A percentile compares a stretch with the other conserved stretches of the same genome.
Conservation (phyloP, 2,113 vertebrate genomes). For the Gasterosteus aculeatus region DNA sequence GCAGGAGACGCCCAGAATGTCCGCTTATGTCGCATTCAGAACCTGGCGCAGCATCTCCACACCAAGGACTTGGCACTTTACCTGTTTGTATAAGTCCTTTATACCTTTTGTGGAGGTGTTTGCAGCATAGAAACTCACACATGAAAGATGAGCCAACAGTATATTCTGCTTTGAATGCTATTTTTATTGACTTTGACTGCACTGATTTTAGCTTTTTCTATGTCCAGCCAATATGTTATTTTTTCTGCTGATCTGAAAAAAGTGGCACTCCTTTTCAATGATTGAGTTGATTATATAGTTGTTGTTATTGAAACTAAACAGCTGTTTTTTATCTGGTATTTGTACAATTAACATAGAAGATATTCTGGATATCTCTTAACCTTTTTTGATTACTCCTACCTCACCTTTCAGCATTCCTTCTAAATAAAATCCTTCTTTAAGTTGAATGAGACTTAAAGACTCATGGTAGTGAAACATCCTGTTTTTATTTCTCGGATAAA, state of each 20-base stretch:
- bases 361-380: slow-evolving; percentile 27
- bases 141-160: not conserved
- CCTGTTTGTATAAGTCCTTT: slow-evolving; percentile 72
- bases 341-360: not conserved
- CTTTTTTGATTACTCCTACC: slow-evolving; percentile 21
- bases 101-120: not conserved
- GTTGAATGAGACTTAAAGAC: not conserved
- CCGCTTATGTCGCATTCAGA: slow-evolving; percentile 79
- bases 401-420: slow-evolving; percentile 38
- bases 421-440: slow-evolving; percentile 22
- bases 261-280: slow-evolving; percentile 29
- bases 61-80: slow-evolving; percentile 79
- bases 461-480: not conserved
- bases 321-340: not conserved
- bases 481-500: not conserved
- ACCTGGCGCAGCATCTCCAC: slow-evolving; percentile 83
- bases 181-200: slow-evolving; percentile 18
- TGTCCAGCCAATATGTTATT: not conserved
- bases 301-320: not conserved
- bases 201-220: slow-evolving; percentile 27
- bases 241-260: not conserved
- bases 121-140: slow-evolving; percentile 14
- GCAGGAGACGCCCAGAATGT: slow-evolving; percentile 76
- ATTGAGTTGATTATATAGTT: too few relatives aligned
- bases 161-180: slow-evolving; percentile 3